These are phyloP conservation scores for Mus musculus DNA, from an alignment of 2,113 vertebrate genomes.

Conservation along the genomic window GRCm39 chr13:79133001-79133500, in stretches of 20 bases:
- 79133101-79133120: background rate
- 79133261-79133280: no score
- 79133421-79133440: background rate
- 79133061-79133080: background rate
- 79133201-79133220: constrained; percentile 2
- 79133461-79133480: background rate
- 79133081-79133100: background rate
- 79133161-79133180: background rate
- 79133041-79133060: background rate
- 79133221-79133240: background rate
- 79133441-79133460: background rate
- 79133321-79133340: background rate
- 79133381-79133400: background rate
- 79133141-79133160: background rate
- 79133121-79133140: background rate
- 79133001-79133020: background rate
- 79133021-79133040: background rate
- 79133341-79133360: background rate
- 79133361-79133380: background rate
- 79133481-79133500: background rate
- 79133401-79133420: background rate
- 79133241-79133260: background rate
- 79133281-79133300: background rate
- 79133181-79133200: background rate
- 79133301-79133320: background rate